Percentiles rank a stretch among this genome's conserved stretches.
Conservation (phyloP, 2,113 vertebrate genomes). For the Nycticorax nycticorax region DNA sequence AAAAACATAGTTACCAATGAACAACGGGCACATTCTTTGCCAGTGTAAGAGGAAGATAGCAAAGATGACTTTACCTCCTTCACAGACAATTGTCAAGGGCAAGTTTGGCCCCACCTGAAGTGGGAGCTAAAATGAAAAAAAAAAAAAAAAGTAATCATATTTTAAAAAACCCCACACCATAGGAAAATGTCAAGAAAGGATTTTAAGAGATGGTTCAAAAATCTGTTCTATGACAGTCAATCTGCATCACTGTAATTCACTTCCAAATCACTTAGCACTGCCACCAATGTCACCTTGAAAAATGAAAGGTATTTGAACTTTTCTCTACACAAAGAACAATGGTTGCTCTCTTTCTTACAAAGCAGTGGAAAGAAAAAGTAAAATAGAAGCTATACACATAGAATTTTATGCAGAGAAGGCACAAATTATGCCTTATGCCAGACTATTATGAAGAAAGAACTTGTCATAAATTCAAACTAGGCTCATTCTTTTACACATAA, state of each 20-base stretch:
- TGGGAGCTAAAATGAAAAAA: not conserved
- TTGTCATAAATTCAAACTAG: conserved; percentile 70
- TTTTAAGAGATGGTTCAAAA: not conserved
- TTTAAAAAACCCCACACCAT: accelerated
- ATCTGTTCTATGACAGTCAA: not conserved
- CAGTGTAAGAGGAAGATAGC: not conserved
- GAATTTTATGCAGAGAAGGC: conserved; percentile 61
- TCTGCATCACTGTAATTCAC: not conserved
- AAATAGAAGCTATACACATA: conserved; percentile 19
- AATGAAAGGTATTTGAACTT: conserved; percentile 5
- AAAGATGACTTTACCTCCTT: not conserved
- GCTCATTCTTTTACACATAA: conserved; percentile 63
- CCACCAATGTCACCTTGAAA: not conserved
- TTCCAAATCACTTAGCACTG: not conserved
- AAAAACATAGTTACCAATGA: not conserved
- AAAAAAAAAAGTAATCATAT: not conserved
- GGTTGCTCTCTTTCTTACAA: conserved; percentile 11
- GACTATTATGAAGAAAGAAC: conserved; percentile 65
- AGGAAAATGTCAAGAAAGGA: not conserved
- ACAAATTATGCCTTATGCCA: conserved; percentile 66
- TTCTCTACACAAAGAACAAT: not conserved
- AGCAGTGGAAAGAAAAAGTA: conserved; percentile 30
- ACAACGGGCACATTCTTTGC: not conserved
- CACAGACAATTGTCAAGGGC: not conserved
- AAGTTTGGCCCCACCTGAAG: not conserved